A percentile compares a stretch with the other conserved stretches of the same genome.
These are phyloP conservation scores for Hemaris fuciformis DNA, from an alignment of 2,888 invertebrate genomes.

Conservation along the genomic window DNA sequence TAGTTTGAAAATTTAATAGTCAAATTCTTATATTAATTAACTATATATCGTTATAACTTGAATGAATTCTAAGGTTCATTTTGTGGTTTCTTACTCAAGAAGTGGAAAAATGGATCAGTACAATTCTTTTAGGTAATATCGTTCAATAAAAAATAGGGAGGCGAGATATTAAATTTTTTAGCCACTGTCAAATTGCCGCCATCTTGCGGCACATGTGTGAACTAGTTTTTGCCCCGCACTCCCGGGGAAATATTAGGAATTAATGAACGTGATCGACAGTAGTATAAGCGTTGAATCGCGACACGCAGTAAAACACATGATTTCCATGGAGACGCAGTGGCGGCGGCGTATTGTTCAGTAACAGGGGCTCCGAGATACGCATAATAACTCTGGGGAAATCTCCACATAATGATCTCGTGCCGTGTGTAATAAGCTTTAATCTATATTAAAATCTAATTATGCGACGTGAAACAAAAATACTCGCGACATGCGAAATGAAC, in stretches of 20 bases:
- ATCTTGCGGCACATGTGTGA: not conserved
- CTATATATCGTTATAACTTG: not conserved
- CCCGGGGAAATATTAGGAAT: not conserved
- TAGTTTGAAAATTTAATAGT: too few relatives aligned
- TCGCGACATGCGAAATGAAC: not conserved
- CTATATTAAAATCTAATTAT: conserved; percentile 10
- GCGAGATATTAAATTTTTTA: not conserved
- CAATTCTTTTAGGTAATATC: not conserved
- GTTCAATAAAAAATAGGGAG: not conserved
- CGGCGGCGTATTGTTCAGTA: not conserved
- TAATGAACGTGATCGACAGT: not conserved
- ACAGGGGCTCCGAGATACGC: not conserved
- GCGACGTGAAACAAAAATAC: not conserved
- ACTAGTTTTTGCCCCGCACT: not conserved
- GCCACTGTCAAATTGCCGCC: not conserved
- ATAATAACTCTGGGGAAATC: conserved; percentile 8
- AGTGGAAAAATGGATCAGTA: not conserved
- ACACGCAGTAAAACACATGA: not conserved
- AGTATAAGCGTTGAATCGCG: too few relatives aligned
- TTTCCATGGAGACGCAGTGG: conserved; percentile 1
- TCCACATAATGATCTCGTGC: not conserved
- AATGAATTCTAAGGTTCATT: not conserved
- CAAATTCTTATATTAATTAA: too few relatives aligned
- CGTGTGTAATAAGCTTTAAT: conserved; percentile 8
- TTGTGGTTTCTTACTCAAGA: not conserved